Evolutionary conservation across 2,797 vertebrate species (phyloP), one percentile per base, ranked within the genome.

Genomic region (Buceros bicornis): DNA sequence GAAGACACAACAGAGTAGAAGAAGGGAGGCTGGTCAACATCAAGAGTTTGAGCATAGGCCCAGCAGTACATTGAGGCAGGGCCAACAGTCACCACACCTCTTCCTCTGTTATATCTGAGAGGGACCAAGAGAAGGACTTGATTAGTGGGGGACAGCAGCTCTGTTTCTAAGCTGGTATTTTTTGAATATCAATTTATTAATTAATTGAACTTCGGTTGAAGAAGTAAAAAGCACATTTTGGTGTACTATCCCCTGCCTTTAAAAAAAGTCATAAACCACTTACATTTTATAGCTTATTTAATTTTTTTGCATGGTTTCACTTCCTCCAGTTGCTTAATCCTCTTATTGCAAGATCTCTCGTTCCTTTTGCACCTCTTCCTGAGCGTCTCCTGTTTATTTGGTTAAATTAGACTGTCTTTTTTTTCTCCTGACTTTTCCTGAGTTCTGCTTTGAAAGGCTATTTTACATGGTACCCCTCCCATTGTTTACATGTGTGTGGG

Each of bases 401-500:
- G 40, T 53, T 77, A 29, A 92, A 82, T 66, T 84, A 71, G 51
- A 82, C 60, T 45, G 71, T 17, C 64, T 90, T 87, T 93, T 91
- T 91, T 82, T 73, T 66, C 70, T 77, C 66, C 22, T 51, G 19
- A 69, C 17, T 84, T 94, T 89, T 84, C 82, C 62, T 5, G 40
- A 79, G 20, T 80, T 92, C 82, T 82, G 62, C 93, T 96, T 96
- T 96, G 94, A 96, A 94, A 93, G 13, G 56, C 81, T 92, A 2
- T 82, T 96, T 95, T 90, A 87, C 90, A 94, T 82, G 86, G 78
- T 93, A 94, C 78, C 83, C 70, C 95, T 96, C 95, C 95, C 95
- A 2, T 94, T 79, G 77, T 96, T 97, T 95, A 96, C 96, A 96
- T 95, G 86, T 93, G 86, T 90, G 93, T 97, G 83, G 95, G 96